Base-by-base conservation (phyloP, 2,888 invertebrate genomes). In the Empis livida region DNA sequence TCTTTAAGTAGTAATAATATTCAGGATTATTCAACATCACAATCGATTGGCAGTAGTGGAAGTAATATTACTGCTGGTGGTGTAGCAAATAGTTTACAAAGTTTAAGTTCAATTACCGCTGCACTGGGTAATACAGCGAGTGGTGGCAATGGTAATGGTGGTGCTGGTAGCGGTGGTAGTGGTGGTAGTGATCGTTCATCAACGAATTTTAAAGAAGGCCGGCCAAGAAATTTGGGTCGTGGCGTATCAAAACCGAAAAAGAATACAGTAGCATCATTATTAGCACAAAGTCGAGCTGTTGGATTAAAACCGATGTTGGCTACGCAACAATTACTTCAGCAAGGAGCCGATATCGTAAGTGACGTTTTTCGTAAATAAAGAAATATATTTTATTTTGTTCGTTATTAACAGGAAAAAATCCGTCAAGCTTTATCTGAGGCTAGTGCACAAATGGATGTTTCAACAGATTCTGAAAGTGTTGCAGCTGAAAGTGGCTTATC, bases 221-320 rank as follows among this genome's bases (percentile, higher is more conserved):
- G 89, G 31, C 88, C 89, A 1, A 75, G 89, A 10, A 89, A 90
- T 70, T 73, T 90, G 23, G 90, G 90, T 20, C 77, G 89, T 8
- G 90, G 90, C 0, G 87, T 89, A 17, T 88, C 88, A 58, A 89
- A 89, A 65, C 90, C 90, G 52, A 91, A 91, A 75, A 91, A 91
- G 73, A 91, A 91, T 65, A 91, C 91, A 0, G 91, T 91, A 2
- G 91, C 91, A 1, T 90, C 90, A 3, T 70, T 91, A 44, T 70
- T 91, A 54, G 90, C 90, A 0, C 90, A 90, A 70, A 88, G 88
- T 61, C 71, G 91, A 49, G 90, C 89, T 6, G 74, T 89, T 35
- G 88, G 87, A 1, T 77, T 86, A 8, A 77, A 86, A 59, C 86
- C 86, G 10, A 82, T 84, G 61, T 65, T 87, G 43, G 83, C 85